Percentiles rank a stretch among this genome's conserved stretches.
Evolutionary conservation across 2,797 vertebrate genomes (phyloP).

Genomic region (Nyctibius grandis): DNA sequence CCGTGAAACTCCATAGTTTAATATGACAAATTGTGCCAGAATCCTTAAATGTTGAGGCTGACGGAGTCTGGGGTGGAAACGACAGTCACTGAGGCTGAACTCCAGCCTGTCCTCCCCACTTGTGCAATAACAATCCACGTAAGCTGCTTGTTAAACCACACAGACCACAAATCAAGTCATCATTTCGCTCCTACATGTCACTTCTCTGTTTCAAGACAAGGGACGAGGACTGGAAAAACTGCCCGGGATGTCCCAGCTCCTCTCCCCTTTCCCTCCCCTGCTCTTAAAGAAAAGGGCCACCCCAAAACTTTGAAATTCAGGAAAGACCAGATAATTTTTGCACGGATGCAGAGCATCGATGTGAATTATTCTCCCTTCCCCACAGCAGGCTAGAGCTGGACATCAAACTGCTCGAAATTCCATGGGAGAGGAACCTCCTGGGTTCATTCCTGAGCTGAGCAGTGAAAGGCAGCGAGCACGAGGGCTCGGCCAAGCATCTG

Average conservation of each 20-base stretch:
- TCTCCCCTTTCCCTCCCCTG: neutral
- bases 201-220: neutral
- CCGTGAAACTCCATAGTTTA: neutral
- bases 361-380: neutral
- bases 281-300: neutral
- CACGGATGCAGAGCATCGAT: rapidly evolving
- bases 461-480: rapidly evolving
- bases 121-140: neutral
- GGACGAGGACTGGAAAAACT: neutral
- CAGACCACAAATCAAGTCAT: neutral
- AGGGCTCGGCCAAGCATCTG: neutral
- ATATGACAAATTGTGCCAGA: neutral
- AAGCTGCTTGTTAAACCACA: neutral
- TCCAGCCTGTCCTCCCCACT: neutral
- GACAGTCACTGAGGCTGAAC: neutral
- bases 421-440: neutral
- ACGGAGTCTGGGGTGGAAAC: rapidly evolving
- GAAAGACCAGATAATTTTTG: neutral
- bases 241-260: neutral
- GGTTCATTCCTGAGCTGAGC: neutral
- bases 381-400: neutral
- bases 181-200: neutral
- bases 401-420: neutral
- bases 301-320: neutral
- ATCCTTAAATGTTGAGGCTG: neutral